Evolutionary conservation across 2,113 vertebrate genomes (phyloP), one percentile per base, ranked within the genome.

Genomic region (Natator depressus): DNA sequence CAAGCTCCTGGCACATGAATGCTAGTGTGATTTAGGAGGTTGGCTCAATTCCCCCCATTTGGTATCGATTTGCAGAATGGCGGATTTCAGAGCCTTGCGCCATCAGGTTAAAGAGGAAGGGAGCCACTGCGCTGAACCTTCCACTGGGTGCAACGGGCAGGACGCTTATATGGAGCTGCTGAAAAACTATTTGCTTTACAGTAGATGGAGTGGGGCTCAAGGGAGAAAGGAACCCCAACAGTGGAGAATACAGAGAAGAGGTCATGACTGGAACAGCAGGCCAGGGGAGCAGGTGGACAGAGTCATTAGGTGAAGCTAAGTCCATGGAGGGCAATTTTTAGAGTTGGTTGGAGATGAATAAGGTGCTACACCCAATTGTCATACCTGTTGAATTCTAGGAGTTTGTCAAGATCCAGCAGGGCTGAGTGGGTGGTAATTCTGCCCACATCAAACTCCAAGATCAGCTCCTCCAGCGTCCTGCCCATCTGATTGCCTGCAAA

Each of bases 361-460:
- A 9, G 27, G 78, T 24, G 55, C 38, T 47, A 75, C n/a, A 9
- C 3, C 12, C 49, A 3, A 1, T 8, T 16, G 5, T 88, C 94
- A 84, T 62, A 99, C 99, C 99, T 99, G 98, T 99, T 99, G 97
- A 99, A 99, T 91, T 99, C 99, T 1, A 98, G 98, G 4, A 99
- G 98, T 19, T 98, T 99, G 31, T 99, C 98, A 79, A 99, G 98
- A 93, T 99, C 99, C 95, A 99, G 96, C 42, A 99, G 96, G 47
- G 99, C 99, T 10, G 99, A 99, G 91, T 99, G 99, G 54, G 98
- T 99, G 35, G 98, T 99, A 80, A 99, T 98, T 93, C 98, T 99
- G 84, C 97, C 98, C 25, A 99, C 90, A 80, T 99, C 99, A 89
- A 99, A 99, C 95, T 99, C 99, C 0, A 95, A 69, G 50, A 99